Evolutionary conservation across 2,113 vertebrate genomes (phyloP).

Genomic region (Procavia capensis): DNA sequence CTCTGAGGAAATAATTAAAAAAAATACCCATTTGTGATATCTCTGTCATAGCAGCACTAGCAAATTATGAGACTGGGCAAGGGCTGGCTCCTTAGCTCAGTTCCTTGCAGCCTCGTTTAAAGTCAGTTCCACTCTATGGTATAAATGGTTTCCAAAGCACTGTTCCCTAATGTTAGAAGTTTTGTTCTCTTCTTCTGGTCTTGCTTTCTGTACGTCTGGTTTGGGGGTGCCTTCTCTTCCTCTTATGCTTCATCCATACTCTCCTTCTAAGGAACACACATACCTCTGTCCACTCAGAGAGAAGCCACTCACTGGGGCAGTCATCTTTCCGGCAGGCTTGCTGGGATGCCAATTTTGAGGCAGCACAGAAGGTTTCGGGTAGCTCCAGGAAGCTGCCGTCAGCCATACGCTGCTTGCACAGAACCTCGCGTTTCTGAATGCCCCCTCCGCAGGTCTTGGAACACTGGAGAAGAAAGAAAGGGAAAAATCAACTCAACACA

Average conservation of each 20-base stretch:
- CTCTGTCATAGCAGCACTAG: background rate
- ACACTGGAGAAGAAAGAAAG: constrained; percentile 87
- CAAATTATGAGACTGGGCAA: background rate
- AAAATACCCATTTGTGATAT: background rate
- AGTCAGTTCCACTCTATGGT: background rate
- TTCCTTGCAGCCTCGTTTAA: constrained; percentile 15
- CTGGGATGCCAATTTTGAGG: constrained; percentile 83
- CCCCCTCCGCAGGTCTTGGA: constrained; percentile 94
- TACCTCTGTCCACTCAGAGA: constrained; percentile 95
- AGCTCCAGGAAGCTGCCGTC: constrained; percentile 95
- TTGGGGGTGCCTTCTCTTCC: background rate
- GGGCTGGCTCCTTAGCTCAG: background rate
- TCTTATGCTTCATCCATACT: background rate
- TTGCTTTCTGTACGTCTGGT: background rate
- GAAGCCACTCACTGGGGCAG: constrained; percentile 93
- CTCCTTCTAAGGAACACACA: background rate
- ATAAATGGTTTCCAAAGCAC: background rate
- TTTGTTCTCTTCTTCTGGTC: background rate
- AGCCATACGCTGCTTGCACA: constrained; percentile 94
- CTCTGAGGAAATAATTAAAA: background rate
- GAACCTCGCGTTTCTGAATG: constrained; percentile 87
- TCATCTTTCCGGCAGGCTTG: constrained; percentile 89
- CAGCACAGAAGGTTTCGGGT: constrained; percentile 93
- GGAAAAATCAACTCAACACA: background rate
- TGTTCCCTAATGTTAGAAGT: background rate